Base-by-base conservation (phyloP, 2,113 vertebrate genomes). In the Phrynosoma blainvillii region DNA sequence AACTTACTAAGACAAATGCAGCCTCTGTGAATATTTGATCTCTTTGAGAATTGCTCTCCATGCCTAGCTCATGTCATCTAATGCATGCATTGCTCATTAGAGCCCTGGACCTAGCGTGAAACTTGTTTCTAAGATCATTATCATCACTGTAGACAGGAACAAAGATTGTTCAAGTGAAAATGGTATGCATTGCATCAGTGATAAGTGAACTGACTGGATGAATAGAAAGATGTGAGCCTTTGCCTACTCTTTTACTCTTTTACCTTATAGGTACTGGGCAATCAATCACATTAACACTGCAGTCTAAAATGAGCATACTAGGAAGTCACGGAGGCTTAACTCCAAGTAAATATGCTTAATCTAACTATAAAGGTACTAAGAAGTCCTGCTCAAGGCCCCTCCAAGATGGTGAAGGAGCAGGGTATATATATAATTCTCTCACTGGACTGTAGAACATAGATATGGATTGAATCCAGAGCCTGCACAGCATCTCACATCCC, bases 281-380 rank as follows among this genome's bases (percentile, higher is more conserved):
- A 89, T 82, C 79, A 86, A 65, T 89, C 78, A 86, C 84, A 86
- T 85, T 85, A 87, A 25, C 56, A 47, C 74, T 85, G 86, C 56
- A 82, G 27, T 75, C 79, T 59, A 75, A 75, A 87, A 40, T 56
- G 82, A 62, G 30, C 27, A 52, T 66, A 47, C 79, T 82, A 73
- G 56, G 56, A 82, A 75, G 68, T 18, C 36, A 75, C 1, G 36
- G 36, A 70, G 68, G 30, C 30, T 71, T 79, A 70, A 87, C 79
- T 62, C 54, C 56, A 62, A 82, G 36, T 9, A 81, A 81, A 62
- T 71, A n/a, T 62, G 36, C 62, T 82, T 47, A n/a, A 87, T 62
- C 5, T 87, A n/a, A 56, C 54, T 87, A 30, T 86, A 68, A 65
- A 13, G 13, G 27, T 85, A 78, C 52, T 68, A 42, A 74, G 71